Conservation (phyloP, 2,888 invertebrate species). For the Pristionchus maxplancki region DNA sequence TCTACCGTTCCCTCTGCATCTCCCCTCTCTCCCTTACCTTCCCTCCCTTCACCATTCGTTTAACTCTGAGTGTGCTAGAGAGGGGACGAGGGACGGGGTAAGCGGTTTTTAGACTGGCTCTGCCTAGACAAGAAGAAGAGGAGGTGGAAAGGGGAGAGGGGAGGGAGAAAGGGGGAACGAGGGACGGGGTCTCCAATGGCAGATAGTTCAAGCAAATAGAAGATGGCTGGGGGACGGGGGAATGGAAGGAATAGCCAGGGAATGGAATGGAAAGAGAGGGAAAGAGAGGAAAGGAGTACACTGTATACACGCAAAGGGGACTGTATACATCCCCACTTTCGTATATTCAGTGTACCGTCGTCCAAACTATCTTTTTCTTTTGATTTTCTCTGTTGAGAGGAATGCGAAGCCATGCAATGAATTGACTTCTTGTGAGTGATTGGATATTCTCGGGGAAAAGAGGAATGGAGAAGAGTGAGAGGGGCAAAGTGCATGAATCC, state of each 20-base stretch:
- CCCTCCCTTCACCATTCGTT: conserved; percentile 10
- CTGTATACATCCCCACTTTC: neutral
- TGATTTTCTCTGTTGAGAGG: neutral
- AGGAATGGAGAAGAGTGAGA: neutral
- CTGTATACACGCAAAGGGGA: neutral
- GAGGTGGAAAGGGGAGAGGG: conserved; percentile 10
- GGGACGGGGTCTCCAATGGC: conserved; percentile 29
- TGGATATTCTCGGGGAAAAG: neutral
- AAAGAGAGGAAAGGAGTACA: neutral
- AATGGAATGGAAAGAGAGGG: neutral
- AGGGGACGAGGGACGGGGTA: conserved; percentile 13
- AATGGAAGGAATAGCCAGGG: neutral
- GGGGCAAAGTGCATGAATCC: conserved; percentile 29
- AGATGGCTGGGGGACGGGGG: neutral
- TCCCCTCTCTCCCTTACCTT: neutral
- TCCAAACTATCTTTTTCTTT: neutral
- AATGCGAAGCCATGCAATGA: neutral
- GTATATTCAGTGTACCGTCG: neutral
- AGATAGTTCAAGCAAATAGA: conserved; percentile 15
- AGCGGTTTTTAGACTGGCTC: conserved; percentile 49
- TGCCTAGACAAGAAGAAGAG: conserved; percentile 45
- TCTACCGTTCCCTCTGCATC: neutral
- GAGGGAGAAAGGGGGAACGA: neutral
- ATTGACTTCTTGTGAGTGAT: neutral
- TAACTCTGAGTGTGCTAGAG: conserved; percentile 37